Base-by-base conservation (phyloP, 2,797 vertebrate genomes). In the Lerista edwardsae region DNA sequence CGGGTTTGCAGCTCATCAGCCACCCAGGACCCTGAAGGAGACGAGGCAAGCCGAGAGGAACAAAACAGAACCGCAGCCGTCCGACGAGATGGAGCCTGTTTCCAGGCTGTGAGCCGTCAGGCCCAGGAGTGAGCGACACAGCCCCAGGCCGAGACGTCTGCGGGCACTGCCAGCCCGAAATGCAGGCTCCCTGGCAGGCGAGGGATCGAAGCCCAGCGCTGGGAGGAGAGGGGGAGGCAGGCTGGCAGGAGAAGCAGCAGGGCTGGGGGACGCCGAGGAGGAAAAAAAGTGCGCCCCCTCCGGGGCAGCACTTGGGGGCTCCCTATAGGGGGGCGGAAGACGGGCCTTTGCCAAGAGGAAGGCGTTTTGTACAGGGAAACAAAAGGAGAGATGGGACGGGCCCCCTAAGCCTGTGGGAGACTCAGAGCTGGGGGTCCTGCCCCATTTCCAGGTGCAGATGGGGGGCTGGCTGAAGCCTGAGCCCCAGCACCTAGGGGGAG, bases 41-140 rank as follows among this genome's bases (percentile, higher is more conserved):
- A 0, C 79, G 0, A 0, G 0, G 1, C 81, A 75, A 80, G 86
- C 83, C 11, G 34, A 9, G 47, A 10, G 41, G 41, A 44, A 44
- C 41, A 5, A 31, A 36, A 68, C 17, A 6, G 3, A 15, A 23
- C 21, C 36, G 68, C 91, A 82, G 85, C 81, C 15, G 25, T 12
- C 0, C 88, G 86, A 84, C 92, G 94, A 93, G 93, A 93, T 91
- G 92, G 93, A 94, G 92, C 88, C 92, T 90, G 85, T 85, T 88
- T 91, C 84, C 82, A 85, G 86, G 83, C 88, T 85, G 87, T 3
- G 3, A 81, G 88, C 91, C 78, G 61, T 86, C 69, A 47, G 71
- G 79, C 17, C 90, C 14, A 74, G 90, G 76, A 41, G 10, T 82
- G 75, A n/a, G 4, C 81, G 36, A 44, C 39, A 71, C 81, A 84